These are phyloP conservation scores for Drosophila lacicola DNA, from an alignment of 2,888 invertebrate species.

Conservation along the genomic window DNA sequence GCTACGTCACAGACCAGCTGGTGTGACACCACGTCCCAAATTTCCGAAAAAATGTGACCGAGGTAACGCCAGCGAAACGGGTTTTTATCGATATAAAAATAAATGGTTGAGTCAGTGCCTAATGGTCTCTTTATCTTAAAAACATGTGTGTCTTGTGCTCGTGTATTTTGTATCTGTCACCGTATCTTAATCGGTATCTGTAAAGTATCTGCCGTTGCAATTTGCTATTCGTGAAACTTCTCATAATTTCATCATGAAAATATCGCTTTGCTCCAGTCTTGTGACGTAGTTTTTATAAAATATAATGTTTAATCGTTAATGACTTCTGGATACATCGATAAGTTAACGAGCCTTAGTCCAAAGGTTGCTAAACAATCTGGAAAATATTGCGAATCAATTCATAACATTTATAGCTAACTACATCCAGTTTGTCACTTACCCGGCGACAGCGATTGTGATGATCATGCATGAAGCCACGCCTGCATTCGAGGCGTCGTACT, in stretches of 20 bases:
- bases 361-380: conserved; percentile 53
- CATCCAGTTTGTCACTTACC: conserved; percentile 44
- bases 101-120: conserved; percentile 46
- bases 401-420: not conserved
- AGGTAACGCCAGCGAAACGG: conserved; percentile 10
- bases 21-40: conserved; percentile 5
- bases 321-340: conserved; percentile 26
- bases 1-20: conserved; percentile 49
- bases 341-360: conserved; percentile 20
- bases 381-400: conserved; percentile 3
- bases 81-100: conserved; percentile 30
- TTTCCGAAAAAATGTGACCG: conserved; percentile 39
- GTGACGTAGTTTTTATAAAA: conserved; percentile 37
- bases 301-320: conserved; percentile 19
- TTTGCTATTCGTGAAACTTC: conserved; percentile 10
- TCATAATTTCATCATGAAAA: conserved; percentile 33
- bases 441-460: conserved; percentile 73
- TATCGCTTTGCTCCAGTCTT: conserved; percentile 3
- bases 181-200: conserved; percentile 21
- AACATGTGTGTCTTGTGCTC: conserved; percentile 20
- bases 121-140: conserved; percentile 29
- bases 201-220: conserved; percentile 4
- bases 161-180: conserved; percentile 2
- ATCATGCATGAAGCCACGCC: conserved; percentile 57
- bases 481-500: conserved; percentile 43